Percentiles rank a stretch among this genome's conserved stretches.
These are phyloP conservation scores for Chondrilla cf. caribensis DNA, from an alignment of 37 sponge, comb jelly and placozoan species.

Conservation along the genomic window DNA sequence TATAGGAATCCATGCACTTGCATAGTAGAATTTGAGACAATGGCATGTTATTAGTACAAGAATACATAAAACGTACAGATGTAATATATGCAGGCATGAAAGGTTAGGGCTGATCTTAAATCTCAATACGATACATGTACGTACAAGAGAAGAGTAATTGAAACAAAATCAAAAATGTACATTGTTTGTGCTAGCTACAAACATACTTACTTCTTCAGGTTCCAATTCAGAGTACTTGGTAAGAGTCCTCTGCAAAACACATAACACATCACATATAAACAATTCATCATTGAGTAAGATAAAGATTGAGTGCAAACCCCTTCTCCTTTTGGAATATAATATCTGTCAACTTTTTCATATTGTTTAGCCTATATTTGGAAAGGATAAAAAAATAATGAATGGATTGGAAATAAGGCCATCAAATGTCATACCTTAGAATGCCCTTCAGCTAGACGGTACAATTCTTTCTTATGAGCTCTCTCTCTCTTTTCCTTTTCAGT, in stretches of 20 bases:
- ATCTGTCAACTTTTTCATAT: slow-evolving; percentile 75
- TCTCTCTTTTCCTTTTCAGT: slow-evolving; percentile 61
- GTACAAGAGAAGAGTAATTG: too few species aligned
- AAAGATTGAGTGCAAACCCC: too few species aligned
- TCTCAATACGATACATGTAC: too few species aligned
- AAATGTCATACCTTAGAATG: slow-evolving; percentile 62
- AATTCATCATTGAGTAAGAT: too few species aligned
- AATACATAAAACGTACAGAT: too few species aligned
- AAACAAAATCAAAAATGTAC: too few species aligned
- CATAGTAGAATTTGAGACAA: too few species aligned
- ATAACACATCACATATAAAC: not conserved
- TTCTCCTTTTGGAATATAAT: slow-evolving; percentile 78
- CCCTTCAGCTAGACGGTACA: slow-evolving; percentile 63
- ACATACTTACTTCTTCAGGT: slow-evolving; percentile 61
- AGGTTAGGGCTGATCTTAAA: too few species aligned
- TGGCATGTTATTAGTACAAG: too few species aligned
- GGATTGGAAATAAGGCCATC: not conserved
- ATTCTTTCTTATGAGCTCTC: slow-evolving; percentile 35
- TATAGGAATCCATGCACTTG: too few species aligned
- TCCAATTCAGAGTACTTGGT: slow-evolving; percentile 55
- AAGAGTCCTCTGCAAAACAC: slow-evolving; percentile 49
- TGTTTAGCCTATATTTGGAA: slow-evolving; percentile 88
- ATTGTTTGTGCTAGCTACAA: too few species aligned
- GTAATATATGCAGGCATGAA: too few species aligned
- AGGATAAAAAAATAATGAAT: not conserved